Percentiles rank a stretch among this genome's conserved stretches.
Evolutionary conservation across 2,888 invertebrate species (phyloP).

Genomic region (Dorcus parallelipipedus): DNA sequence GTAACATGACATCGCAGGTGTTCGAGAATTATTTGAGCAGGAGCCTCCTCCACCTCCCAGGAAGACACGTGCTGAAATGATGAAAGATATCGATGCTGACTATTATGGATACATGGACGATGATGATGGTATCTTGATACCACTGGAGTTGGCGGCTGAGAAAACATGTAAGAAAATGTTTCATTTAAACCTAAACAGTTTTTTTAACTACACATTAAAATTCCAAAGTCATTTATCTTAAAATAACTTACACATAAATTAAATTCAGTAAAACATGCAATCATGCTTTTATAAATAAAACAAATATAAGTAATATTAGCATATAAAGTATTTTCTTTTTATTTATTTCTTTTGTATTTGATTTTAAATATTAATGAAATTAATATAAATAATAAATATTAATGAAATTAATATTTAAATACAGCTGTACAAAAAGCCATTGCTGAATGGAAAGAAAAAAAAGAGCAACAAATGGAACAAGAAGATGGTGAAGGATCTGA

Average conservation of each 20-base stretch:
- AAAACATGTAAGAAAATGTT: constrained; percentile 55
- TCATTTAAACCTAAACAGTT: neutral
- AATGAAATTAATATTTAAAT: constrained; percentile 9
- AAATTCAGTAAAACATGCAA: neutral
- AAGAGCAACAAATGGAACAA: constrained; percentile 56
- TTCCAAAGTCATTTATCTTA: neutral
- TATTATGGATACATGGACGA: constrained; percentile 99
- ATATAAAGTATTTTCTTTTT: too few relatives aligned
- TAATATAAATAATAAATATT: neutral
- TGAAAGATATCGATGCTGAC: constrained; percentile 97
- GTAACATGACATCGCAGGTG: constrained; percentile 56
- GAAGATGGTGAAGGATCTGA: constrained; percentile 51
- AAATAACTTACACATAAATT: neutral
- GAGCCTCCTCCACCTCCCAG: constrained; percentile 87
- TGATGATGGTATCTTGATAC: constrained; percentile 92
- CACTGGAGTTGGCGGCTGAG: constrained; percentile 80
- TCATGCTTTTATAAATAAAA: neutral
- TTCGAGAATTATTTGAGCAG: constrained; percentile 95
- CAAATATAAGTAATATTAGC: neutral
- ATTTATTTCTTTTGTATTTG: neutral
- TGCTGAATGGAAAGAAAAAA: constrained; percentile 69
- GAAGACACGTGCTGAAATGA: constrained; percentile 92
- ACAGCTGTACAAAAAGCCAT: constrained; percentile 58
- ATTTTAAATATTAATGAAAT: neutral
- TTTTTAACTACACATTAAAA: neutral